Conservation (phyloP, 1,140 invertebrate species). For the Euura saliciscinereae region DNA sequence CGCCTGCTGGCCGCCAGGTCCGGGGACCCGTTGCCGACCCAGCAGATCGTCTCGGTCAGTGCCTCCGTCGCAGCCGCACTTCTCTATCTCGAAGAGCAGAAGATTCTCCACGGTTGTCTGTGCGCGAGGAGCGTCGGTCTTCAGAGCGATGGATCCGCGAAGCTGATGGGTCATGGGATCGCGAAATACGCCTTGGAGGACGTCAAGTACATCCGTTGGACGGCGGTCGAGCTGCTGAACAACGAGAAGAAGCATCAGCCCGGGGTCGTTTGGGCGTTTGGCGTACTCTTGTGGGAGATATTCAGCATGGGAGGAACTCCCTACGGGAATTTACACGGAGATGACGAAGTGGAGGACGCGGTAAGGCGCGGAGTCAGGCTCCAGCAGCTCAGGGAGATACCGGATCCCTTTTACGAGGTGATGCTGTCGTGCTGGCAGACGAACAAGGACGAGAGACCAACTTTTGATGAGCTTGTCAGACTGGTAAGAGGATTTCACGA, state of each 20-base stretch:
- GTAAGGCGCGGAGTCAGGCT: conserved; percentile 73
- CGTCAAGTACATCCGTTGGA: conserved; percentile 76
- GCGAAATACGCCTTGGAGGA: conserved; percentile 59
- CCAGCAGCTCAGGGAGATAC: conserved; percentile 73
- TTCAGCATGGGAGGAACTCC: conserved; percentile 83
- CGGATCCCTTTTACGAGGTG: conserved; percentile 80
- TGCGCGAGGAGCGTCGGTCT: conserved; percentile 75
- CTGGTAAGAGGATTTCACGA: conserved; percentile 37
- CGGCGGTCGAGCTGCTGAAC: conserved; percentile 75
- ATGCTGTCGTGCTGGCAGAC: conserved; percentile 85
- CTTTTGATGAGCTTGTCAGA: conserved; percentile 66
- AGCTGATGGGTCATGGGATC: conserved; percentile 76
- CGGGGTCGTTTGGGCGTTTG: conserved; percentile 85
- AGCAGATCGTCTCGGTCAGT: conserved; percentile 67
- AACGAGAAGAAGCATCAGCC: conserved; percentile 69
- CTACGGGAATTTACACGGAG: conserved; percentile 68
- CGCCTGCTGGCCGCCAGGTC: conserved; percentile 68
- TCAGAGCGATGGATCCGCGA: conserved; percentile 66
- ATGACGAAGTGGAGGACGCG: conserved; percentile 72
- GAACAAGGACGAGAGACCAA: conserved; percentile 80
- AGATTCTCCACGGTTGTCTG: conserved; percentile 75
- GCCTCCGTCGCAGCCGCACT: conserved; percentile 65
- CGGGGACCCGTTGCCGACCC: conserved; percentile 63
- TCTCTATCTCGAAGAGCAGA: conserved; percentile 51
- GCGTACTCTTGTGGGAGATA: conserved; percentile 82